Conservation (phyloP, 2,797 vertebrate genomes). For the Onychomys torridus region DNA sequence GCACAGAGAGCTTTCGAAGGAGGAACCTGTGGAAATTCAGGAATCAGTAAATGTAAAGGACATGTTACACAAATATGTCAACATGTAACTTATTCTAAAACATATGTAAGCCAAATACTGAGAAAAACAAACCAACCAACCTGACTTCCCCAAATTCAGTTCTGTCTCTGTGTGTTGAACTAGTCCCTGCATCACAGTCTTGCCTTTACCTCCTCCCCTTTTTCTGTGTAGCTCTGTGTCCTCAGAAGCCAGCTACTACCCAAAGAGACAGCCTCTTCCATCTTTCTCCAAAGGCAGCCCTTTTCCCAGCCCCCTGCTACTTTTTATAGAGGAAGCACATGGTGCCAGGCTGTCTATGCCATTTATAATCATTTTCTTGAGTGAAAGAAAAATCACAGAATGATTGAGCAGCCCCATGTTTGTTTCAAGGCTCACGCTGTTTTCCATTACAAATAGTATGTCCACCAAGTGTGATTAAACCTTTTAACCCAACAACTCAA, state of each 20-base stretch:
- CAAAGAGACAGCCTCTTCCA: neutral
- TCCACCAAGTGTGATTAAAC: slow-evolving; percentile 7
- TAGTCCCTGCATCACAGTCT: neutral
- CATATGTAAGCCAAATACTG: neutral
- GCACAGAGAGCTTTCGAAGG: neutral
- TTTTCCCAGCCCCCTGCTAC: neutral
- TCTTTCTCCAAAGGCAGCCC: neutral
- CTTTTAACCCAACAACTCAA: slow-evolving; percentile 46
- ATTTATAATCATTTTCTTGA: slow-evolving; percentile 78
- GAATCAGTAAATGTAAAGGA: slow-evolving; percentile 3
- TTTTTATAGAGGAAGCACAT: slow-evolving; percentile 60
- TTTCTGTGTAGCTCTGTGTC: neutral
- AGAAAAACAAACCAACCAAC: neutral
- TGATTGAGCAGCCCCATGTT: slow-evolving; percentile 70
- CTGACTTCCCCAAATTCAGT: neutral
- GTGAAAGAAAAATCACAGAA: slow-evolving; percentile 59
- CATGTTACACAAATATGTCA: neutral
- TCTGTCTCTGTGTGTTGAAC: neutral
- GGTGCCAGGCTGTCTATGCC: slow-evolving; percentile 61
- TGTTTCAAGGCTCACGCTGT: slow-evolving; percentile 48
- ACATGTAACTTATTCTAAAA: neutral
- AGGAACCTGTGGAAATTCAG: neutral
- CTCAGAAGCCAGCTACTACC: neutral
- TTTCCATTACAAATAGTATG: slow-evolving; percentile 52
- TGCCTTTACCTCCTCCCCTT: neutral